Evolutionary conservation across 2,888 invertebrate species (phyloP).

Genomic region (Salticus scenicus): DNA sequence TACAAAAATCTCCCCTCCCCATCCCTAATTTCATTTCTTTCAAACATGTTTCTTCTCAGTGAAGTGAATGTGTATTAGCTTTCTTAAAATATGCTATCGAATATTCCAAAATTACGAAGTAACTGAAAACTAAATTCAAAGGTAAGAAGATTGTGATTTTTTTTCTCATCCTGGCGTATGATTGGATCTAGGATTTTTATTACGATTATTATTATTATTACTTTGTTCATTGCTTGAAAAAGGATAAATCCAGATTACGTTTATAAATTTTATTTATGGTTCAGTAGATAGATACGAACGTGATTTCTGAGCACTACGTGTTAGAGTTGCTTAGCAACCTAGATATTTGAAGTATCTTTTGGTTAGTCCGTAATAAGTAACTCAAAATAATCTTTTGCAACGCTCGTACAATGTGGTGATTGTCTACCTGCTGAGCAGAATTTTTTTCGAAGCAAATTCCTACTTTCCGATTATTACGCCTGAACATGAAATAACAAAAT

Average conservation of each 20-base stretch:
- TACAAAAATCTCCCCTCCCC: too few relatives aligned
- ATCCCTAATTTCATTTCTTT: too few relatives aligned
- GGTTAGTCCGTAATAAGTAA: neutral
- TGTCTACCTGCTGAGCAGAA: conserved; percentile 18
- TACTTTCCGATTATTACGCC: neutral
- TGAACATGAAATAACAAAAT: neutral
- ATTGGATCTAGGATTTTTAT: too few relatives aligned
- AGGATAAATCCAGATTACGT: conserved; percentile 16
- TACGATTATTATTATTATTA: too few relatives aligned
- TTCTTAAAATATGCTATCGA: too few relatives aligned
- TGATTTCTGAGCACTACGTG: conserved; percentile 42
- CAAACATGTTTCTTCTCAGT: too few relatives aligned
- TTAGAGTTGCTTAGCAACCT: conserved; percentile 43
- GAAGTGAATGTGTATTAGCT: too few relatives aligned
- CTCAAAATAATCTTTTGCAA: conserved; percentile 13
- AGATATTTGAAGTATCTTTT: neutral
- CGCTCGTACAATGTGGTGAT: conserved; percentile 17
- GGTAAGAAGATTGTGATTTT: too few relatives aligned
- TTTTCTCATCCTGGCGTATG: too few relatives aligned
- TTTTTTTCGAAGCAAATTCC: neutral
- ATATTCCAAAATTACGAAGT: too few relatives aligned
- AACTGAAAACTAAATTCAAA: too few relatives aligned
- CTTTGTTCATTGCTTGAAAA: too few relatives aligned
- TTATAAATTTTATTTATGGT: conserved; percentile 45
- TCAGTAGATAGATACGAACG: conserved; percentile 36